phyloP scores from a whole-genome alignment of 2,113 vertebrate genomes.

The Myiopsitta monachus region DNA sequence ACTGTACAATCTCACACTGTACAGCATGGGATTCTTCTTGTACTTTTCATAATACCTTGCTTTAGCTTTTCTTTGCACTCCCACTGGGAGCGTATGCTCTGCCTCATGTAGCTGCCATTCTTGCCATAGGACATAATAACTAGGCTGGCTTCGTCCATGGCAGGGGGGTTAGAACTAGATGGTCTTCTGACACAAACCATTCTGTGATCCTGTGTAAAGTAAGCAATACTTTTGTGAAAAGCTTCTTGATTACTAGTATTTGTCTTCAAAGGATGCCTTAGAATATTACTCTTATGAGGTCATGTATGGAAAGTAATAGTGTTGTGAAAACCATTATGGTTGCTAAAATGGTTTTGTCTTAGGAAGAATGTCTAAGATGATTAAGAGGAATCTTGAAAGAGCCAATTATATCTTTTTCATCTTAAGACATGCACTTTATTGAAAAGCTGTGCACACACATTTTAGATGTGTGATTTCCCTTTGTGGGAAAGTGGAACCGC shows the following conservation, averaged over 20 bases:
- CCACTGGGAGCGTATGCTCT: accelerated
- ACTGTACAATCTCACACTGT: neutral
- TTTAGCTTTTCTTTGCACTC: neutral
- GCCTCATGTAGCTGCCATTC: neutral
- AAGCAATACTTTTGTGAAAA: neutral
- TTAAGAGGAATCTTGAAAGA: neutral
- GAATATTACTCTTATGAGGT: neutral
- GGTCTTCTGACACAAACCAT: neutral
- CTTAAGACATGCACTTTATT: neutral
- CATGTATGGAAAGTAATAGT: neutral
- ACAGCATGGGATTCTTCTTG: neutral
- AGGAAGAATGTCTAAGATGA: neutral
- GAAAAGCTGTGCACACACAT: neutral
- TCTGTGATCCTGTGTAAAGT: neutral
- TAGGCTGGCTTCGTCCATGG: neutral
- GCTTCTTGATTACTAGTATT: neutral
- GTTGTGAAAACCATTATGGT: neutral
- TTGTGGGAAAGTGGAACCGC: neutral
- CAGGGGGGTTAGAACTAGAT: neutral
- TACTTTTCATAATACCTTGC: neutral
- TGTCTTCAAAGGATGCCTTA: neutral
- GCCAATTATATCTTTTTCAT: neutral
- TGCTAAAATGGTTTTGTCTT: neutral
- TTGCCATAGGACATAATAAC: neutral
- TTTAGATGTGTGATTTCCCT: neutral